Evolutionary conservation across 2,113 vertebrate species (phyloP), one percentile per base, ranked within the genome.

Genomic region (Mobula birostris): DNA sequence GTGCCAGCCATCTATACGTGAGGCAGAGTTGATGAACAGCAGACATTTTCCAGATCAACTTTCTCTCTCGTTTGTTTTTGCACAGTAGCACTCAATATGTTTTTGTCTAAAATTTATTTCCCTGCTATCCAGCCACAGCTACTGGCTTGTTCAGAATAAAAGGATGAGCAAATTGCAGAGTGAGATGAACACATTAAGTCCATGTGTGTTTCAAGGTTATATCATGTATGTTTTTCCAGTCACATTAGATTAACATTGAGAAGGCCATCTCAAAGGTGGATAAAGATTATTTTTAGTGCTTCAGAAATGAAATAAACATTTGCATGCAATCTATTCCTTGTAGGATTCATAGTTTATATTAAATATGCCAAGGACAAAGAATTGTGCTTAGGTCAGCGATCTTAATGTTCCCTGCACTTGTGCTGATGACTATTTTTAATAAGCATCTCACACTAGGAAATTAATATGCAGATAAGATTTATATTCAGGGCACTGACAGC

Each of bases 401-500:
- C 90, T 74, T 72, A 74, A 91, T 68, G 66, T 68, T 72, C 40
- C 66, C 88, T 61, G 32, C 61, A 70, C 32, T 74, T 72, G n/a
- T 48, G 72, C 68, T 29, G 40, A 74, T 74, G 66, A 70, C 68
- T 68, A 40, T 70, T n/a, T 91, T 70, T 68, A 32, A 91, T 91
- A 91, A 91, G 88, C 61, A 70, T 87, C 27, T 61, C 56, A 87
- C 58, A 87, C 83, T 63, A 32, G 58, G 17, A 85, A 88, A 88
- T 66, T 36, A 92, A 72, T 92, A 74, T 92, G 66, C 90, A 92
- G 36, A 92, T 36, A 36, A 24, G 90, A 74, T 92, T 40, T 74
- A 92, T 88, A 48, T 92, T 21, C 90, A 92, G 32, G 68, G 66
- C n/a, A 72, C 61, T 72, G 66, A 92, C 88, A 92, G 63, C 88